Conservation (phyloP, 2,797 vertebrate species). For the Neosalanx taihuensis region DNA sequence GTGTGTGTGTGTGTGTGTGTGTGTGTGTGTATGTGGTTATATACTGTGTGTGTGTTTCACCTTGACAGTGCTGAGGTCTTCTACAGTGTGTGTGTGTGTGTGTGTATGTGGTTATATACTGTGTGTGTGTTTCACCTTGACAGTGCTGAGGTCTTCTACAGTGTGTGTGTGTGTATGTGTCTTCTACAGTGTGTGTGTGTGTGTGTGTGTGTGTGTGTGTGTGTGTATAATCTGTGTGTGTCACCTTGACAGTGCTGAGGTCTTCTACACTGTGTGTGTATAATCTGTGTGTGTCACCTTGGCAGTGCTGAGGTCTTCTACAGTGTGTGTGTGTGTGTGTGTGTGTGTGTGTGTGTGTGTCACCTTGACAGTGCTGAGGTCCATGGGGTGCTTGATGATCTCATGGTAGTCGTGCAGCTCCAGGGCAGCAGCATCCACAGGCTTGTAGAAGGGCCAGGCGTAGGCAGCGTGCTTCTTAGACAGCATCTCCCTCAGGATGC, state of each 20-base stretch:
- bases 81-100: no score
- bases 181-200: not conserved
- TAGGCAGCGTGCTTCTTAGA: conserved; percentile 88
- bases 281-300: no score
- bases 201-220: not conserved
- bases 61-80: conserved; percentile 95
- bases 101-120: no score
- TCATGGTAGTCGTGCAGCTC: conserved; percentile 93
- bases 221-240: conserved; percentile 4
- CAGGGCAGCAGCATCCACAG: conserved; percentile 88
- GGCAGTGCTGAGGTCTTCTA: no score
- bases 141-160: no score
- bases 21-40: no score
- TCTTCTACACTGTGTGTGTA: conserved; percentile 62
- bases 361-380: conserved; percentile 94
- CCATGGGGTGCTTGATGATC: conserved; percentile 98
- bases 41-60: no score
- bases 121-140: no score
- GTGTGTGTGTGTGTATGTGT: no score
- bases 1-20: no score
- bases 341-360: conserved; percentile 5
- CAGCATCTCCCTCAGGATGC: conserved; percentile 91
- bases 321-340: not conserved
- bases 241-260: conserved; percentile 91
- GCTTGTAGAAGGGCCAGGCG: conserved; percentile 97